phyloP scores from a whole-genome alignment of 2,888 invertebrate species.

The Parelbella ahira region DNA sequence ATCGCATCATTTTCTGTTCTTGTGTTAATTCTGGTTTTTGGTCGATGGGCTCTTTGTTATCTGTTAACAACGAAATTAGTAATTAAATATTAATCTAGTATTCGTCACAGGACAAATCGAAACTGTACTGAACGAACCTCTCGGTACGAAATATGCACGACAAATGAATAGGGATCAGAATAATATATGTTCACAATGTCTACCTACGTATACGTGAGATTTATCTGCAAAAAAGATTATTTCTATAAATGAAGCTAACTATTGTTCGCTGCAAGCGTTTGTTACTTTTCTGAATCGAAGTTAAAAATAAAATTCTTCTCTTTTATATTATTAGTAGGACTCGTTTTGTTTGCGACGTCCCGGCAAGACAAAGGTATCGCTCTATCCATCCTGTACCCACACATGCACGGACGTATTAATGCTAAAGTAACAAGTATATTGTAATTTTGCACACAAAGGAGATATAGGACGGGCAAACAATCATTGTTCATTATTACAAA shows the following conservation, averaged over 20 bases:
- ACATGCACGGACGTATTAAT: conserved; percentile 63
- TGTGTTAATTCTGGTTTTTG: conserved; percentile 81
- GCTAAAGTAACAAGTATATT: conserved; percentile 77
- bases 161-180: conserved; percentile 64
- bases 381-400: conserved; percentile 75
- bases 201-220: conserved; percentile 73
- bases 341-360: conserved; percentile 78
- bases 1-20: conserved; percentile 73
- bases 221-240: conserved; percentile 80
- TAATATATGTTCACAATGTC: conserved; percentile 54
- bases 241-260: conserved; percentile 75
- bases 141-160: conserved; percentile 51
- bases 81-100: conserved; percentile 16
- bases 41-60: conserved; percentile 76
- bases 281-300: conserved; percentile 78
- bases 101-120: no score
- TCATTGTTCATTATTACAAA: conserved; percentile 81
- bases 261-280: conserved; percentile 75
- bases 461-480: conserved; percentile 78
- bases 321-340: conserved; percentile 76
- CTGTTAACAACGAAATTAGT: conserved; percentile 57
- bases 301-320: conserved; percentile 80
- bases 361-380: conserved; percentile 78
- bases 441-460: conserved; percentile 79
- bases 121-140: conserved; percentile 60